Percentiles rank a stretch among this genome's conserved stretches.
These are phyloP conservation scores for Eptesicus fuscus DNA, from an alignment of 2,113 vertebrate species.

Conservation along the genomic window DNA sequence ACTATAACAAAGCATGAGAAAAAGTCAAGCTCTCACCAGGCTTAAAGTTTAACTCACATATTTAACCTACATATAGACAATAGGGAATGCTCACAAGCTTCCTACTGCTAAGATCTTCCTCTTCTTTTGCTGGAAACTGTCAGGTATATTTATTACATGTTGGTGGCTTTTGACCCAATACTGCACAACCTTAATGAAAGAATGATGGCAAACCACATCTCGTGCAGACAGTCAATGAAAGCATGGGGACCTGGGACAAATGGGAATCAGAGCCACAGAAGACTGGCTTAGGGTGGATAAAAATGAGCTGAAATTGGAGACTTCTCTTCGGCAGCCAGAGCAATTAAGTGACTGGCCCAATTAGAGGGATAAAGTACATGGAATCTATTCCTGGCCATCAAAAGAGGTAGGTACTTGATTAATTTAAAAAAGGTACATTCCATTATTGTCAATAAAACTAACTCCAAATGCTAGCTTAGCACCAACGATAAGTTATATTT, in stretches of 20 bases:
- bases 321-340: neutral
- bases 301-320: neutral
- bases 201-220: neutral
- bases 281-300: neutral
- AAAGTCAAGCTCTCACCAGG: neutral
- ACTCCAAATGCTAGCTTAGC: neutral
- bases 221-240: neutral
- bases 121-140: neutral
- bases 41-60: neutral
- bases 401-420: neutral
- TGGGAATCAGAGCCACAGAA: neutral
- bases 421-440: neutral
- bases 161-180: neutral
- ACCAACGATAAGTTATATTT: neutral
- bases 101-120: neutral
- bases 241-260: neutral
- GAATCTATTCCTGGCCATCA: neutral
- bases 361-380: neutral
- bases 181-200: neutral
- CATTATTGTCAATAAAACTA: neutral
- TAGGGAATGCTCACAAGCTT: neutral
- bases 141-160: neutral
- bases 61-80: neutral
- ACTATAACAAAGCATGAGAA: neutral
- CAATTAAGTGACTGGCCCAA: neutral